phyloP scores from a whole-genome alignment of 2,797 vertebrate species.

The Nasua narica region DNA sequence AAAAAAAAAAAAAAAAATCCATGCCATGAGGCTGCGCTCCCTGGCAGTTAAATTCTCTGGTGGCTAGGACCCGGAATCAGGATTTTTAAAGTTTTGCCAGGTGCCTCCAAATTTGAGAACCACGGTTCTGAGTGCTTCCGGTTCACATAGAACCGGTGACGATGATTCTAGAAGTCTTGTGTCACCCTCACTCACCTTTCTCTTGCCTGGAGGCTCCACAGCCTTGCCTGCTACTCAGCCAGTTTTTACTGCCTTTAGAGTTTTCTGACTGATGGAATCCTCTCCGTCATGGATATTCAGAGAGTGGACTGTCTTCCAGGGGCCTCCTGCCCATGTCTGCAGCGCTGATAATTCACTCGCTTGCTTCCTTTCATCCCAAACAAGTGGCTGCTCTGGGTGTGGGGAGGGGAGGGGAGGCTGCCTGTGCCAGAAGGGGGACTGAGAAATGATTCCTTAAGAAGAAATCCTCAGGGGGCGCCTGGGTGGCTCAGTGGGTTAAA shows the following conservation, averaged over 20 bases:
- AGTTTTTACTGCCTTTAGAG: not conserved
- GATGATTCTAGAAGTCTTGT: not conserved
- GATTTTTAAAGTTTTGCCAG: not conserved
- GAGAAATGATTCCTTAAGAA: not conserved
- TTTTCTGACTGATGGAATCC: not conserved
- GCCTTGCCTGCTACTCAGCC: not conserved
- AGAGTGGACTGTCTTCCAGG: not conserved
- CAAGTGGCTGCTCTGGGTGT: not conserved
- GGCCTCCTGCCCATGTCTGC: not conserved
- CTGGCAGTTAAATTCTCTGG: not conserved
- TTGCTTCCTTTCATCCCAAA: not conserved
- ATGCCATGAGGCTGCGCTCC: no score
- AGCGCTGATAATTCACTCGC: rapidly evolving
- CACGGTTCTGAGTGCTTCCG: rapidly evolving
- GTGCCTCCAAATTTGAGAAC: not conserved
- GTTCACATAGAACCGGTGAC: not conserved
- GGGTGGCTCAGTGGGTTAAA: no score
- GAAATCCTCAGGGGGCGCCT: not conserved
- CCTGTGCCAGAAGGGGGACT: not conserved
- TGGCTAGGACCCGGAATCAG: not conserved
- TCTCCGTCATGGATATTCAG: not conserved
- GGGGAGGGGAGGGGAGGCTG: no score
- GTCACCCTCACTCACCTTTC: no score
- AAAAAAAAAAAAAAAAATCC: not conserved
- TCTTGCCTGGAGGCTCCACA: not conserved